Percentiles rank a stretch among this genome's conserved stretches.
Conservation (phyloP, 2,113 vertebrate genomes). For the Corythornis vintsioides region DNA sequence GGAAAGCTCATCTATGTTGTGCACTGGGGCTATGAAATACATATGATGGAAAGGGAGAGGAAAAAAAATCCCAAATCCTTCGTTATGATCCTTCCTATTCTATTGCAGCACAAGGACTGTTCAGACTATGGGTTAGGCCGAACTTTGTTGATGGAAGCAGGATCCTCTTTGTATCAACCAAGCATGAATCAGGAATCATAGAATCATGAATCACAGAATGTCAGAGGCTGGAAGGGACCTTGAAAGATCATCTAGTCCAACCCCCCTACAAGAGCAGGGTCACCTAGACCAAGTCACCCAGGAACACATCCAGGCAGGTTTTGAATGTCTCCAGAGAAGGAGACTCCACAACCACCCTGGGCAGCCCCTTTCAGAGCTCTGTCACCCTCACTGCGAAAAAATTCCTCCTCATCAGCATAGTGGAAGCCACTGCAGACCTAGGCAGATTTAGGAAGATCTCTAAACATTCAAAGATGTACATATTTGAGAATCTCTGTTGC, state of each 20-base stretch:
- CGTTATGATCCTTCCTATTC: not conserved
- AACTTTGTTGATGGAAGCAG: not conserved
- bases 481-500: not conserved
- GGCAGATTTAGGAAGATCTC: rapidly evolving
- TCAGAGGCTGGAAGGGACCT: no score
- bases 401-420: not conserved
- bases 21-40: not conserved
- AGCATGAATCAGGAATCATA: no score
- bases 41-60: rapidly evolving
- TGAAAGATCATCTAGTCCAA: no score
- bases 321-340: no score
- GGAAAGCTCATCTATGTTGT: not conserved
- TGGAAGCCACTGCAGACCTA: not conserved
- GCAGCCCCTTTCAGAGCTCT: no score
- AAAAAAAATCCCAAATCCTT: not conserved
- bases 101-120: not conserved
- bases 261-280: no score
- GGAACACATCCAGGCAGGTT: no score
- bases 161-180: not conserved
- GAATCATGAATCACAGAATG: no score
- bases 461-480: not conserved
- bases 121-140: not conserved
- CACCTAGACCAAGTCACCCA: no score
- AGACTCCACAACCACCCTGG: no score
- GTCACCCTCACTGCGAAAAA: no score